Evolutionary conservation across 2,888 invertebrate species (phyloP).

Genomic region (Pyrrhosoma nymphula): DNA sequence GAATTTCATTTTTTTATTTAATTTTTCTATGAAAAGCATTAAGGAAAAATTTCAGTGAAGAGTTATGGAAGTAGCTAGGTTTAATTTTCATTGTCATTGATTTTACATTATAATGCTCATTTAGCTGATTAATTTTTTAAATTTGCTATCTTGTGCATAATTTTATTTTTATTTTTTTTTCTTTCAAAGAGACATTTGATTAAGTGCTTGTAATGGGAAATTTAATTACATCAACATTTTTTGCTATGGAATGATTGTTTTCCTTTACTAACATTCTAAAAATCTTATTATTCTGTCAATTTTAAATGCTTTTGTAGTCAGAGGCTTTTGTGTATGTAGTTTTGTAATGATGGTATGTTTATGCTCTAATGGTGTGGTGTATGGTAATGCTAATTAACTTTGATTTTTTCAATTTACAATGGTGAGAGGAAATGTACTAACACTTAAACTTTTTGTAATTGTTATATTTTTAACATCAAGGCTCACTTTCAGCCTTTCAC

Average conservation of each 20-base stretch:
- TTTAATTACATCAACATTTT: background rate
- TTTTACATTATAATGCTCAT: background rate
- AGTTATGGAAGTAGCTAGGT: background rate
- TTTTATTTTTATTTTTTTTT: background rate
- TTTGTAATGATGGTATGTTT: constrained; percentile 68
- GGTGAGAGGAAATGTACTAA: constrained; percentile 30
- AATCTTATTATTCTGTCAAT: constrained; percentile 45
- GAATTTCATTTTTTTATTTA: too few species aligned
- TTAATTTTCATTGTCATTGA: background rate
- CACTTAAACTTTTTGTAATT: background rate
- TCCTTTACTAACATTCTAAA: background rate
- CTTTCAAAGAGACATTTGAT: background rate
- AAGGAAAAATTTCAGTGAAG: background rate
- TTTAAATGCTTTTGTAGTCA: constrained; percentile 74
- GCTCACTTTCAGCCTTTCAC: background rate
- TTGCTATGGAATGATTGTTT: background rate
- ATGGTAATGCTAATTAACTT: constrained; percentile 64
- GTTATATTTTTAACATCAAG: too few species aligned
- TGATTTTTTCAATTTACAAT: background rate
- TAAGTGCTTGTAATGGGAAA: background rate
- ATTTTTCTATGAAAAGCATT: background rate
- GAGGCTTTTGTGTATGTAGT: constrained; percentile 67
- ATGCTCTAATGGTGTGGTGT: constrained; percentile 69
- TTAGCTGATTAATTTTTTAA: background rate
- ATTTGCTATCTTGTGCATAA: background rate